Evolutionary conservation across 1,140 invertebrate species (phyloP), one percentile per base, ranked within the genome.

Genomic region (Sarcophaga bullata): DNA sequence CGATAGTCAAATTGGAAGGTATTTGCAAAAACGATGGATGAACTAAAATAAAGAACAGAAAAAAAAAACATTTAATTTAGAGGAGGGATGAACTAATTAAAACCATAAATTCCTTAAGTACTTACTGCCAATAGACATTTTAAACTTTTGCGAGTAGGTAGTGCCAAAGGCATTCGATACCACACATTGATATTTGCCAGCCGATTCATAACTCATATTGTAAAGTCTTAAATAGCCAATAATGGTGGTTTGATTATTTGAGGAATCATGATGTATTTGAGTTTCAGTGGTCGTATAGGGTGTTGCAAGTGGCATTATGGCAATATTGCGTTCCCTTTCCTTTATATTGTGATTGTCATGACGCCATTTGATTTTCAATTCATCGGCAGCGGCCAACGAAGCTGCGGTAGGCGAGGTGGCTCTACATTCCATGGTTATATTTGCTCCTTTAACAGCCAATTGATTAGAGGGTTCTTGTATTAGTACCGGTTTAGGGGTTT

Each of bases 111-210:
- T n/a, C n/a, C n/a, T n/a, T n/a, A n/a, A n/a, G 10, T 25, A 91
- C 91, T 91, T 89, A 96, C 95, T 93, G 87, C 95, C 92, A 73
- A 98, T 97, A 73, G 94, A 95, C 50, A 99, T 94, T 86, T 94
- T 94, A 4, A 97, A 95, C 90, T 96, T 96, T 54, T 92, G 91
- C 0, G 97, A 98, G 90, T 98, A 98, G 0, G 95, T 95, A 10
- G 95, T 95, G 8, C 97, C 97, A 91, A 95, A 98, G 82, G 93
- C 93, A 88, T 98, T 99, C 0, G 94, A 94, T 4, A 97, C 96
- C 83, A 98, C 94, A 91, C 97, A 99, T 88, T 99, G 97, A 91
- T 98, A 99, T 88, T 93, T 93, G 2, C 97, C 98, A 84, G 95
- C 94, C 90, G 97, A 88, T 80, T 89, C 88, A 81, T 86, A 85